A percentile compares a stretch with the other conserved stretches of the same genome.
These are phyloP conservation scores for Caranx ignobilis DNA, from an alignment of 2,113 vertebrate genomes.

Conservation along the genomic window DNA sequence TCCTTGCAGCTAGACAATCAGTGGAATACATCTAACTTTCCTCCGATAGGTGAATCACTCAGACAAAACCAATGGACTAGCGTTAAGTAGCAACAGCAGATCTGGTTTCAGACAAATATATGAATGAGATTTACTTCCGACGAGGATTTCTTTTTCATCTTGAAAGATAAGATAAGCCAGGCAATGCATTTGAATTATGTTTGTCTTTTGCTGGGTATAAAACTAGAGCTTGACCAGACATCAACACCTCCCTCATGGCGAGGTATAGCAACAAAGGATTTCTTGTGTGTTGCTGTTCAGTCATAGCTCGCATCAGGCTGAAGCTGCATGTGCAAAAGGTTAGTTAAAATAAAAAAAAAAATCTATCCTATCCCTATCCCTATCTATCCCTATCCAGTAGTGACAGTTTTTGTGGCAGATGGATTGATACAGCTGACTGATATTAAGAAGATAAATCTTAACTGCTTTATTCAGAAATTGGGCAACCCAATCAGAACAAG, in stretches of 20 bases:
- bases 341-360: conserved; percentile 16
- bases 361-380: too few species aligned
- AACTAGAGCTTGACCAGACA: conserved; percentile 35
- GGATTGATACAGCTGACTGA: conserved; percentile 43
- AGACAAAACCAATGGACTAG: conserved; percentile 77
- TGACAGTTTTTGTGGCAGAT: conserved; percentile 16
- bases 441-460: conserved; percentile 29
- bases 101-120: conserved; percentile 68
- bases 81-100: conserved; percentile 71
- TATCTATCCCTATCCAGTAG: conserved; percentile 13
- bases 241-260: conserved; percentile 27
- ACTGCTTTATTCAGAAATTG: conserved; percentile 1
- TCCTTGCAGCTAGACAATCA: conserved; percentile 80
- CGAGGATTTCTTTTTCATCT: conserved; percentile 57
- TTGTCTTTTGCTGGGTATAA: conserved; percentile 36
- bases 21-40: conserved; percentile 81
- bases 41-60: conserved; percentile 78
- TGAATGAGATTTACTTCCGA: conserved; percentile 61
- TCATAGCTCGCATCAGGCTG: conserved; percentile 9
- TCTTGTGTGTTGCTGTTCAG: conserved; percentile 29
- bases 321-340: conserved; percentile 17
- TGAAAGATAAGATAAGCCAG: conserved; percentile 61
- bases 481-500: background rate
- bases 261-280: conserved; percentile 25
- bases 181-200: conserved; percentile 70